Percentiles rank a stretch among this genome's conserved stretches.
Evolutionary conservation across 2,888 invertebrate species (phyloP).

Genomic region (Dichetophora obliterata): DNA sequence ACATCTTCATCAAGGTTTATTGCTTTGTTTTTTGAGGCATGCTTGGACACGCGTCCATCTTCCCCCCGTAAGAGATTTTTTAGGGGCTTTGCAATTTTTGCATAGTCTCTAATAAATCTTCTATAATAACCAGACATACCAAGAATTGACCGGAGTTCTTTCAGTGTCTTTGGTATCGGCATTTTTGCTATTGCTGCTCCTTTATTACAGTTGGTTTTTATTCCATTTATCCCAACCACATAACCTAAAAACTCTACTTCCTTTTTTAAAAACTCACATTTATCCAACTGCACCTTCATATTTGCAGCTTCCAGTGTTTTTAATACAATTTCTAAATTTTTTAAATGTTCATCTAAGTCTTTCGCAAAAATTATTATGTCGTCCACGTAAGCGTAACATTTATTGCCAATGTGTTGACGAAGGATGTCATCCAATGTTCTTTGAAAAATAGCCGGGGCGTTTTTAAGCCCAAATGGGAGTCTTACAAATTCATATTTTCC

Average conservation of each 20-base stretch:
- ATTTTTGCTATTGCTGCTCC: not conserved
- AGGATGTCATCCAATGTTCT: not conserved
- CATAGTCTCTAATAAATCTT: not conserved
- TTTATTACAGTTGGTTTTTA: not conserved
- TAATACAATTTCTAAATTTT: too few species aligned
- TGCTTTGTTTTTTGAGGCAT: not conserved
- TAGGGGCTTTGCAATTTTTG: constrained; percentile 7
- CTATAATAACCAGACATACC: not conserved
- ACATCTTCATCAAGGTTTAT: not conserved
- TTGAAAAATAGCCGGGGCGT: not conserved
- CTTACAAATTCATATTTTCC: not conserved
- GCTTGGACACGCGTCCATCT: not conserved
- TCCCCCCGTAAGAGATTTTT: constrained; percentile 11
- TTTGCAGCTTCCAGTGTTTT: too few species aligned
- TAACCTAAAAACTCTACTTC: not conserved
- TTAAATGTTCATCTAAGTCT: too few species aligned
- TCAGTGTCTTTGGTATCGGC: not conserved
- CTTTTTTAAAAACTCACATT: not conserved
- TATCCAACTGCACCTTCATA: not conserved
- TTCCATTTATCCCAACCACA: not conserved
- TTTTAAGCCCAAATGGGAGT: not conserved
- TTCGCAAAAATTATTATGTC: too few species aligned
- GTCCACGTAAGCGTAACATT: too few species aligned
- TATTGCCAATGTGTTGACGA: too few species aligned
- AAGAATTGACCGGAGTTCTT: not conserved